Base-by-base conservation (phyloP, 2,113 vertebrate genomes). In the Xerus inauris region DNA sequence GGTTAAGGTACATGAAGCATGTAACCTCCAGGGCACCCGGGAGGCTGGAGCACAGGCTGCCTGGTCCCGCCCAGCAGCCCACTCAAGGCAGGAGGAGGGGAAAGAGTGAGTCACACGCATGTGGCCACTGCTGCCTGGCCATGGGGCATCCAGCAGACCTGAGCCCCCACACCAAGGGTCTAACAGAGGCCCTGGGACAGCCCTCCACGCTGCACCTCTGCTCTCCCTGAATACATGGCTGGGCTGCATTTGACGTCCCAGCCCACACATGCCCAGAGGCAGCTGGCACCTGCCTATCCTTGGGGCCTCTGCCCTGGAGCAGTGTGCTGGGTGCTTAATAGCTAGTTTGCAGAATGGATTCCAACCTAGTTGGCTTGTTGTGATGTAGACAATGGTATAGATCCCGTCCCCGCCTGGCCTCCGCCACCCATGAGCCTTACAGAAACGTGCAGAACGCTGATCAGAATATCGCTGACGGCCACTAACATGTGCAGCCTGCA, bases 371-470 rank as follows among this genome's bases (percentile, higher is more conserved):
- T 87, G 87, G 51, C 72, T 96, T 83, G 49, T 73, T 95, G 96
- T 35, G 79, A 82, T 49, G 89, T 59, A 86, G 67, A 95, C 96
- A 80, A 67, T 45, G 79, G 72, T 81, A 38, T 42, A 88, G 92
- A 69, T 89, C 42, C 45, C 0, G 69, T 89, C 42, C 45, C 0
- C 0, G 26, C 8, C 1, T 47, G 14, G 65, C 7, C 83, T 92
- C 93, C 73, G 57, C 73, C 91, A 96, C 8, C 3, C 91, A 82
- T 59, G 96, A 96, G 94, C 87, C 59, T 65, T 65, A 80, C 88
- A 82, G 95, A 96, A 96, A 89, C 45, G 49, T 92, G 73, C 51
- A 59, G 82, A 95, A 91, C 71, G 92, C 42, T 35, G 64, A 93
- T 79, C 77, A 75, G 45, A 93, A 84, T 69, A 82, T 93, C 95